Evolutionary conservation across 2,797 vertebrate genomes (phyloP).

Genomic region (Champsocephalus esox): DNA sequence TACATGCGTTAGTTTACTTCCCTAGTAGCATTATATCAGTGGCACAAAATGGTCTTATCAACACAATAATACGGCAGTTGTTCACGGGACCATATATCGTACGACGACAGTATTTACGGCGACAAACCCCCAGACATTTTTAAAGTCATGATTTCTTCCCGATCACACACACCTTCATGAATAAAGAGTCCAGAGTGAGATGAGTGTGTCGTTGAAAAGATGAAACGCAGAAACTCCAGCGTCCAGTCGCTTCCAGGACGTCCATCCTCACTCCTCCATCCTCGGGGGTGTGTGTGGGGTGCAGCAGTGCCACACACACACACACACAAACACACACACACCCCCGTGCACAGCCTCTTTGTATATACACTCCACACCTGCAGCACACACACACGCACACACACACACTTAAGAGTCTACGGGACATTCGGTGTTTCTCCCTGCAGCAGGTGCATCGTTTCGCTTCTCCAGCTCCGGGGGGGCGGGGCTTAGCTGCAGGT

Average conservation of each 20-base stretch:
- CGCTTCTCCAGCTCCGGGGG: constrained; percentile 82
- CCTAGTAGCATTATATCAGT: too few relatives aligned
- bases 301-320: constrained; percentile 1
- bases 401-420: constrained; percentile 20
- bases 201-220: constrained; percentile 14
- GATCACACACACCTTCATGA: not conserved
- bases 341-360: constrained; percentile 26
- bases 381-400: constrained; percentile 33
- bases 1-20: too few relatives aligned
- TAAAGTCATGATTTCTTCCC: not conserved
- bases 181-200: constrained; percentile 33
- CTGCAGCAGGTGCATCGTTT: constrained; percentile 29
- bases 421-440: too few relatives aligned
- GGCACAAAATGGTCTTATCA: too few relatives aligned
- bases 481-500: constrained; percentile 84
- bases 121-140: not conserved
- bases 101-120: too few relatives aligned
- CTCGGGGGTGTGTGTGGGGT: not conserved
- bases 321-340: constrained; percentile 1
- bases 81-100: too few relatives aligned
- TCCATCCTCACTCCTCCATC: constrained; percentile 55
- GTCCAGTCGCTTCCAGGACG: constrained; percentile 53
- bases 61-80: too few relatives aligned
- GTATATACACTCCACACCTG: constrained; percentile 61
- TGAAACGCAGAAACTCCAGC: not conserved